Conservation (phyloP, 2,888 invertebrate species). For the Lepidochrysops patricia region DNA sequence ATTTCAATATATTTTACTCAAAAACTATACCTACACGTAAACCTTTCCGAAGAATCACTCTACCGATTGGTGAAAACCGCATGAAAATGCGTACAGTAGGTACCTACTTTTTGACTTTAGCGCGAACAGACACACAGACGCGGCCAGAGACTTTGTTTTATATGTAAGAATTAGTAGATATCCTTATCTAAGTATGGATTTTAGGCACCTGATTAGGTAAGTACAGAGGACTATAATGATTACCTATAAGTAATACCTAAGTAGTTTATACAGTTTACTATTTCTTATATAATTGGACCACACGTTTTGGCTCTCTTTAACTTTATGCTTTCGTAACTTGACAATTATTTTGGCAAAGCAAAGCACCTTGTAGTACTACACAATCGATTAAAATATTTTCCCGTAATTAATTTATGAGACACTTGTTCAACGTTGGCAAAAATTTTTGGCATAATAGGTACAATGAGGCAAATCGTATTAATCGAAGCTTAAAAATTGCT, state of each 20-base stretch:
- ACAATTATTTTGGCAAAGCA: not conserved
- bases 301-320: not conserved
- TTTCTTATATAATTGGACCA: not conserved
- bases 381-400: not conserved
- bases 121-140: no score
- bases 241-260: not conserved
- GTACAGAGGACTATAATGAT: no score
- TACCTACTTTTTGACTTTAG: no score
- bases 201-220: no score
- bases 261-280: not conserved
- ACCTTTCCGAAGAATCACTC: no score
- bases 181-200: no score
- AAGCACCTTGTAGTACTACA: not conserved
- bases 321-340: not conserved
- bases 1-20: no score
- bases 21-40: no score
- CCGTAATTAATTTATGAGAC: not conserved
- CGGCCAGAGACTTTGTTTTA: no score
- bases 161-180: no score
- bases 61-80: no score
- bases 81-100: no score
- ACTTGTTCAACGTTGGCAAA: not conserved
- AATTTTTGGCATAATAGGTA: constrained; percentile 1
- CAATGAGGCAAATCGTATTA: not conserved
- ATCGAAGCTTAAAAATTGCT: not conserved